Base-by-base conservation (phyloP, 2,797 vertebrate genomes). In the Merluccius polli region DNA sequence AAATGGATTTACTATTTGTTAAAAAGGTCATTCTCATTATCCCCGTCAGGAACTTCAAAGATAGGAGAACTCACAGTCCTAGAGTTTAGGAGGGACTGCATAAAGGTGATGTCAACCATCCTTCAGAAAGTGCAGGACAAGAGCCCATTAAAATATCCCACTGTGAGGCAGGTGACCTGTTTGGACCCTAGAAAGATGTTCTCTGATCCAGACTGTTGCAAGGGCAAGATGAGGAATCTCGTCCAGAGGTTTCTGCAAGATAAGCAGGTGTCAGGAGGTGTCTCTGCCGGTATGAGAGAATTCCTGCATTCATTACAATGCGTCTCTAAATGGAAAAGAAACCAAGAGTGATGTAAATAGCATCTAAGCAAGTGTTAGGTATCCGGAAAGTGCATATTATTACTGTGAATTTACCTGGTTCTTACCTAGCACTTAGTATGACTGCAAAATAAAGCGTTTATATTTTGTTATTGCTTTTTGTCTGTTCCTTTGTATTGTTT, bases 91-190 rank as follows among this genome's bases (percentile, higher is more conserved):
- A 81, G 36, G 32, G 73, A 73, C 73, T 81, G 73, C 73, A 73
- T 75, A 35, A 73, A 81, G 73, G 75, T 73, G 70, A 73, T 76
- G 74, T 73, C 70, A 35, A 76, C 72, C 31, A 77, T 80, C 35
- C 41, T 80, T 13, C 68, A 77, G 76, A 76, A 63, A 44, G 67
- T 78, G 65, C 76, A 78, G 16, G 65, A 78, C 41, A 78, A 75
- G 77, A 78, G 68, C 73, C 73, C 77, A 15, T 65, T 71, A 24
- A 75, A 71, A 67, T 75, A 78, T 41, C 44, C 77, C 41, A 74
- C 31, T 69, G 74, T 77, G 75, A 77, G 75, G 72, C 78, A 77
- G 78, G 33, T 76, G 75, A n/a, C 48, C 32, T 48, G 75, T 77
- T 77, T 76, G 75, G 76, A 77, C 59, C 68, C 69, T 41, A 67